Evolutionary conservation across 2,888 invertebrate genomes (phyloP), one percentile per base, ranked within the genome.

Genomic region (Thecocarcelia acutangulata): DNA sequence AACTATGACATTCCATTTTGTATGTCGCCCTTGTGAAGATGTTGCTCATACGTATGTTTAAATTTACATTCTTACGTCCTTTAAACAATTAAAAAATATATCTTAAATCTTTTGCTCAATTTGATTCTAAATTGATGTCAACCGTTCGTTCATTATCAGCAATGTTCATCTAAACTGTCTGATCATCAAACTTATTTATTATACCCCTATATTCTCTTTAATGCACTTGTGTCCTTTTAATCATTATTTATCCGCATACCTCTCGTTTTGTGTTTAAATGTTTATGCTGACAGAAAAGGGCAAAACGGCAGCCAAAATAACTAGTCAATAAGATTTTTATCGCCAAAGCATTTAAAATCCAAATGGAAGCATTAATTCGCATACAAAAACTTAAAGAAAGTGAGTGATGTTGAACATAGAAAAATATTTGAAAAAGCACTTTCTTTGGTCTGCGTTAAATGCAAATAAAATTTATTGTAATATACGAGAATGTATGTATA

Each of bases 51-150:
- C n/a, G n/a, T n/a, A n/a, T n/a, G n/a, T 33, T 33, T 24, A 5
- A 24, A 9, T 33, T 33, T 33, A 9, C 8, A 6, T 33, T 33
- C 9, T 6, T 33, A 33, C 33, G 33, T 8, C 33, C 9, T 33
- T 33, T 1, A 33, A 33, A 5, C 12, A 52, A 56, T 64, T 64
- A 46, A 56, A n/a, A 74, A 56, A 63, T 40, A 4, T 24, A 28
- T 33, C 48, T 19, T 48, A 64, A 61, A 70, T 59, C 59, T 72
- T 77, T 37, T 85, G 88, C 88, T 87, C 89, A 89, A 90, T 89
- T 88, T 89, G 87, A 89, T 88, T 89, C 87, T 87, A 89, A 90
- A 90, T 90, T 88, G 88, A 89, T 89, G 90, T 88, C 88, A 87
- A 86, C 86, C 76, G 69, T 69, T 69, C 76, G 69, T 69, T 69